phyloP scores from a whole-genome alignment of 2,113 vertebrate species.

The Entomyzon cyanotis region DNA sequence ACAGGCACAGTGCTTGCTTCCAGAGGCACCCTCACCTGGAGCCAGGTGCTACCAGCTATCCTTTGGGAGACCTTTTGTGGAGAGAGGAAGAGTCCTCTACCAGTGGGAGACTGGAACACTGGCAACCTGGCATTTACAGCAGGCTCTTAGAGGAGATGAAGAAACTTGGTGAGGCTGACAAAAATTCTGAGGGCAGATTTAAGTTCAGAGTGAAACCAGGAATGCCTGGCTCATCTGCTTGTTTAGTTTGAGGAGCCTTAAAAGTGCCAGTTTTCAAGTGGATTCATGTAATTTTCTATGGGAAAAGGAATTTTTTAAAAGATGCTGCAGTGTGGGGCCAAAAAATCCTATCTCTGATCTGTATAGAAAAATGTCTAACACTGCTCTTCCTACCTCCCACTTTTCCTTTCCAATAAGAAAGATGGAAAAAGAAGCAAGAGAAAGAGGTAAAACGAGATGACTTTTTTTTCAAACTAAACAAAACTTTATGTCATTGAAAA shows the following conservation, averaged over 20 bases:
- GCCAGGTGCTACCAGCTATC: not conserved
- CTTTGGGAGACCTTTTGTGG: not conserved
- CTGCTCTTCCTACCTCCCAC: slow-evolving; percentile 52
- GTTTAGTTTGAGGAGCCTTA: not conserved
- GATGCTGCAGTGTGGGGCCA: not conserved
- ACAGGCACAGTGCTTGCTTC: not conserved
- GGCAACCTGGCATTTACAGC: fast-evolving
- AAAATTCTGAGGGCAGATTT: not conserved
- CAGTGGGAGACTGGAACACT: not conserved
- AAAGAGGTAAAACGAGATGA: not conserved
- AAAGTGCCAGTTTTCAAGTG: not conserved
- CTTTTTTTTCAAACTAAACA: not conserved
- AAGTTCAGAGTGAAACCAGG: not conserved
- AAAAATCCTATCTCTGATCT: not conserved
- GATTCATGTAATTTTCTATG: not conserved
- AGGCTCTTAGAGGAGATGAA: not conserved
- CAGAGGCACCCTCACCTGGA: not conserved
- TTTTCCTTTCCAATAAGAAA: slow-evolving; percentile 48
- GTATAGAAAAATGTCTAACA: not conserved
- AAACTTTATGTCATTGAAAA: slow-evolving; percentile 28
- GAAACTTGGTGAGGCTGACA: not conserved
- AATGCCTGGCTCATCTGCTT: not conserved
- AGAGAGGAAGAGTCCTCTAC: not conserved
- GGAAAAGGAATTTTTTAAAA: not conserved
- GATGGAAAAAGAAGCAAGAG: slow-evolving; percentile 35